Percentiles rank a stretch among this genome's conserved stretches.
Conservation (phyloP, 1,140 invertebrate genomes). For the Rhopalosiphum padi region DNA sequence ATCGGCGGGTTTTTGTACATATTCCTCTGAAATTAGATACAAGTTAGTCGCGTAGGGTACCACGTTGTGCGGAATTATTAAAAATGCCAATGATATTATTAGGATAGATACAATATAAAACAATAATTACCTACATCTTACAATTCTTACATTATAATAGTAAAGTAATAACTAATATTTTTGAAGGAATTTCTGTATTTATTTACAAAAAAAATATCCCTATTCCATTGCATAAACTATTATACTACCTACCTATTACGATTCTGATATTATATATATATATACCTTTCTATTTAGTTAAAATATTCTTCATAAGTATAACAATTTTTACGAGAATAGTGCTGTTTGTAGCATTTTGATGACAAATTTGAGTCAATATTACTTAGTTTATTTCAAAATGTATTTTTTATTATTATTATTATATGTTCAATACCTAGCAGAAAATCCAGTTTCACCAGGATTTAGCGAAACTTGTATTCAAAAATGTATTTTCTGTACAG, state of each 20-base stretch:
- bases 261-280: too few species aligned
- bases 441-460: too few species aligned
- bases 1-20: not conserved
- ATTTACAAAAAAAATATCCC: not conserved
- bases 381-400: too few species aligned
- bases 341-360: too few species aligned
- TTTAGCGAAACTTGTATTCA: too few species aligned
- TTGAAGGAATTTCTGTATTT: too few species aligned
- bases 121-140: not conserved
- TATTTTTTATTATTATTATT: too few species aligned
- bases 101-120: not conserved
- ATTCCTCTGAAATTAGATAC: not conserved
- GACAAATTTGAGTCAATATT: too few species aligned
- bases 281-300: not conserved
- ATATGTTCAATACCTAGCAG: too few species aligned
- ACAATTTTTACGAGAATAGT: too few species aligned
- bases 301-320: not conserved
- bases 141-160: not conserved
- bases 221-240: not conserved
- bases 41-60: not conserved
- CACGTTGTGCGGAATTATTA: not conserved
- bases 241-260: too few species aligned
- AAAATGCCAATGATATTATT: not conserved
- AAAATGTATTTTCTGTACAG: too few species aligned
- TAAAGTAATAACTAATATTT: not conserved